Evolutionary conservation across 1,140 invertebrate species (phyloP).

Genomic region (Dendrolimus kikuchii): DNA sequence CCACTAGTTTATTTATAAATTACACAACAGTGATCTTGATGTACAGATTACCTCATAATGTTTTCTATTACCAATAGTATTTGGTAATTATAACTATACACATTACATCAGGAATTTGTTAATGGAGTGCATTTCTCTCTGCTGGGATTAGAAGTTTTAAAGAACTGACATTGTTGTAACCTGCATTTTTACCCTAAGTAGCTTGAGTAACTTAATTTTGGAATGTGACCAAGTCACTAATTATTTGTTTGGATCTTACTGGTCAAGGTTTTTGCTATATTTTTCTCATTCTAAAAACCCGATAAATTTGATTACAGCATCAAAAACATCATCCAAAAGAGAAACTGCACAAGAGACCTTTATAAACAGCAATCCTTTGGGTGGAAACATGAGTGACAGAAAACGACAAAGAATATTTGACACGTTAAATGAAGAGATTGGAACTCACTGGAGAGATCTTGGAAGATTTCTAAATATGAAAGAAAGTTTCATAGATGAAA

Average conservation of each 20-base stretch:
- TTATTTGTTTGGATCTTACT: neutral
- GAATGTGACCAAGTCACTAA: no score
- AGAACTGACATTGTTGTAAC: no score
- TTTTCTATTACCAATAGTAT: no score
- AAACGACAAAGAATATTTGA: slow-evolving; percentile 45
- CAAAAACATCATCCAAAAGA: slow-evolving; percentile 8
- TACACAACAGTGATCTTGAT: no score
- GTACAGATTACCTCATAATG: no score
- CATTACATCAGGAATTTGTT: no score
- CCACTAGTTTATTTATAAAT: no score
- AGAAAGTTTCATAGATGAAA: slow-evolving; percentile 70
- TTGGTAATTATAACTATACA: no score
- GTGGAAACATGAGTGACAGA: slow-evolving; percentile 22
- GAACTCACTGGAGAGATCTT: slow-evolving; percentile 70
- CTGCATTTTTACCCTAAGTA: no score
- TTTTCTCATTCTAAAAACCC: neutral
- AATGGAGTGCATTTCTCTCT: no score
- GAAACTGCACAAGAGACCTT: slow-evolving; percentile 11
- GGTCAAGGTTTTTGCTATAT: neutral
- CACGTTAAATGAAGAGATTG: slow-evolving; percentile 59
- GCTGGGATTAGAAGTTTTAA: no score
- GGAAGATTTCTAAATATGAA: slow-evolving; percentile 67
- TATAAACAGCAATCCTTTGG: slow-evolving; percentile 21
- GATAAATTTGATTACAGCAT: slow-evolving; percentile 12
- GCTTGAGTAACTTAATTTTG: no score